Evolutionary conservation across 2,797 vertebrate species (phyloP), one percentile per base, ranked within the genome.

Genomic region (Loris lydekkerianus): DNA sequence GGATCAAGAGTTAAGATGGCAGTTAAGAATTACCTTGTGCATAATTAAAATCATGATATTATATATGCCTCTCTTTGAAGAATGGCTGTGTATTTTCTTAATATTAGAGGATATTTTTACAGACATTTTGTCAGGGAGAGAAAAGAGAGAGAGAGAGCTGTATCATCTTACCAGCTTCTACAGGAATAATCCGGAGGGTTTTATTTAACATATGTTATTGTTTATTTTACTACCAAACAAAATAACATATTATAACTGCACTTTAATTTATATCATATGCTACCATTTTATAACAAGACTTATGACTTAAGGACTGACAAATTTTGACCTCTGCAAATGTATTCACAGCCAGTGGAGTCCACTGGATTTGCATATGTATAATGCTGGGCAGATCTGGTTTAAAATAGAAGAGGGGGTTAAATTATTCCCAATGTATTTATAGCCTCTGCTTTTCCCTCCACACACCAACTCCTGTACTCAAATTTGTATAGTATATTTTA

Each of bases 41-140:
- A 29, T 86, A 69, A 86, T 70, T 70, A 56, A 95, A 96, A 92
- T 92, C 1, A 67, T 37, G 43, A 43, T 27, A 49, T 37, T 49
- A 43, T 27, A 49, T 93, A 3, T 56, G 7, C 72, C 73, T 84
- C 18, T 61, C 40, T 90, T 96, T 75, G 40, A 29, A 95, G 34
- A 97, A 91, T 75, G 13, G 7, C 78, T 96, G 95, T 43, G 17
- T 4, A 63, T 65, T 91, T 91, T 77, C 15, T 92, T 90, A 73
- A 5, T 60, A 69, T 77, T 84, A 80, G 58, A 86, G 65, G 65
- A 40, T 53, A 10, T 75, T 77, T 87, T 91, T 91, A 77, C 2
- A 83, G 31, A 60, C 14, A 70, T 86, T 94, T 96, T 92, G 4
- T 70, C 83, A 82, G 49, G 65, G 31, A 77, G 7, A 72, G 18